Conservation (phyloP, 2,797 vertebrate species). For the Podargus strigoides region DNA sequence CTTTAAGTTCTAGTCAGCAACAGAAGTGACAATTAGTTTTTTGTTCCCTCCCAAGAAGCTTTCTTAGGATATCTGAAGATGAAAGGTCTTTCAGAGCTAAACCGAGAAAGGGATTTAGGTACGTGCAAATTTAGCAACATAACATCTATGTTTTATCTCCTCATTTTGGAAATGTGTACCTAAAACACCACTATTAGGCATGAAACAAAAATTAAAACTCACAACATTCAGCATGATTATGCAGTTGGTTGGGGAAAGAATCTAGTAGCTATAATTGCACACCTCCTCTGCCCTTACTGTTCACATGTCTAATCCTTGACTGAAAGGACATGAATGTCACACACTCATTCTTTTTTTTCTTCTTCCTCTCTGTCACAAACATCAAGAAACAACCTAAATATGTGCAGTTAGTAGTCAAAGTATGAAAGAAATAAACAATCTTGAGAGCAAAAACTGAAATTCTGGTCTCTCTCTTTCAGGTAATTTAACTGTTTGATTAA, state of each 20-base stretch:
- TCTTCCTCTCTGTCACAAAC: rapidly evolving
- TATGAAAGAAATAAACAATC: background rate
- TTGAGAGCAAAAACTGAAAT: background rate
- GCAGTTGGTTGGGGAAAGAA: background rate
- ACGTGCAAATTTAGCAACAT: background rate
- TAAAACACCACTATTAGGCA: background rate
- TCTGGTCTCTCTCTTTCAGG: background rate
- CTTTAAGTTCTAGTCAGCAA: background rate
- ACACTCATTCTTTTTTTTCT: background rate
- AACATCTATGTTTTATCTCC: background rate
- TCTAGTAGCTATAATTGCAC: background rate
- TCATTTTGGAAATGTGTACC: background rate
- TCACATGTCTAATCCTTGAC: background rate
- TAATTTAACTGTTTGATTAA: background rate
- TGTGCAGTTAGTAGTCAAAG: background rate
- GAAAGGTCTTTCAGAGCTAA: background rate
- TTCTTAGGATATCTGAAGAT: background rate
- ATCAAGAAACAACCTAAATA: background rate
- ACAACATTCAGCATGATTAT: background rate
- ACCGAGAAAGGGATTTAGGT: background rate
- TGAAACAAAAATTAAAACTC: background rate
- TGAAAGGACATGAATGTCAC: background rate
- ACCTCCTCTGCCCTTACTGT: background rate
- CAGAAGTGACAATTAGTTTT: background rate
- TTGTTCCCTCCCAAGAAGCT: background rate